Conservation (phyloP, 2,113 vertebrate genomes). For the Marmota flaviventris region DNA sequence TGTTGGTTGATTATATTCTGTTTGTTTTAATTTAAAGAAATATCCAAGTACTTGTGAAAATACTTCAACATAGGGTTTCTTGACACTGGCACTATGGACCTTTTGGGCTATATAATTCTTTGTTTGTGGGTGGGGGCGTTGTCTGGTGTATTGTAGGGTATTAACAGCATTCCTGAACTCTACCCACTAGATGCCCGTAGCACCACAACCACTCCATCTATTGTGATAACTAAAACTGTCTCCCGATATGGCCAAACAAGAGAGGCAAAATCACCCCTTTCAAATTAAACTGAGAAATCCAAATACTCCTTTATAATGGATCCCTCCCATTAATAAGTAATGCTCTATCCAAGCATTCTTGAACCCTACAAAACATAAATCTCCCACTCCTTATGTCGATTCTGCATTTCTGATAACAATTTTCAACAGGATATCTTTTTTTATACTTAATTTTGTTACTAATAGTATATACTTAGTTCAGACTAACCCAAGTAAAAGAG, state of each 20-base stretch:
- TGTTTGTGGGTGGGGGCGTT: neutral
- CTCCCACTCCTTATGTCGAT: neutral
- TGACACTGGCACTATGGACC: neutral
- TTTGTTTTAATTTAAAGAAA: slow-evolving; percentile 32
- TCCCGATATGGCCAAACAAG: neutral
- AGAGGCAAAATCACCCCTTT: neutral
- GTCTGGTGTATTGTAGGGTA: neutral
- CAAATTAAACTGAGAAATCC: no score
- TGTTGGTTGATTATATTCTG: neutral
- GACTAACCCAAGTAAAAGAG: neutral
- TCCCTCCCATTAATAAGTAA: no score
- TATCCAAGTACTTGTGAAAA: slow-evolving; percentile 3
- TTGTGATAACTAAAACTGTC: neutral
- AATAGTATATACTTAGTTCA: slow-evolving; percentile 41
- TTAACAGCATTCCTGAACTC: neutral
- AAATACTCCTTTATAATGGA: no score
- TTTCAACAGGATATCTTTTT: neutral
- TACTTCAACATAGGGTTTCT: neutral
- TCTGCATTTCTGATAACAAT: neutral
- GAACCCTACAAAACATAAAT: slow-evolving; percentile 23
- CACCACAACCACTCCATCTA: neutral
- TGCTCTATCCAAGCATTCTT: neutral
- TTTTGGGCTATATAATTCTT: neutral
- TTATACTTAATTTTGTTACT: slow-evolving; percentile 48
- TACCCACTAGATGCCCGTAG: neutral